Base-by-base conservation (phyloP, 2,888 invertebrate species). In the Hetaerina titia region DNA sequence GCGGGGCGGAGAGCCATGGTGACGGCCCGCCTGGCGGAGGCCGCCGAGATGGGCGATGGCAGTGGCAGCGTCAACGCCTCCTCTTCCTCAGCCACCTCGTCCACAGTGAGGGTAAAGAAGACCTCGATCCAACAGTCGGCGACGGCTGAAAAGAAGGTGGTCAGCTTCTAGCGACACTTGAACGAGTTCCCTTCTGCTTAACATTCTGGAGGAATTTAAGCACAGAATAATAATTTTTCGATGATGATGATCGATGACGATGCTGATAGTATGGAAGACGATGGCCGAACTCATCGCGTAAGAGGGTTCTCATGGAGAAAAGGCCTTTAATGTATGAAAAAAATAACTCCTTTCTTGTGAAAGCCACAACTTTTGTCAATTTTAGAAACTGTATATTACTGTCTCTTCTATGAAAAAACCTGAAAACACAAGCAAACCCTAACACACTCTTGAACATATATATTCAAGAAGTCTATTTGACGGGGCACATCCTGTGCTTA, bases 1-100 rank as follows among this genome's bases (percentile, higher is more conserved):
- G 95, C 95, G 95, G 95, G 95, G 95, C 95, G 96, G 95, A 96
- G 74, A 95, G 96, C 95, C 96, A 96, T 94, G 96, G 96, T 95
- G 96, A 45, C 74, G 57, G 69, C 90, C 57, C 69, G 69, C 11
- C 90, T 95, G 9, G 90, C 90, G 2, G 95, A 95, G 74, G 90
- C 90, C 0, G 89, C 95, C 11, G 95, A 95, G 74, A 22, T 90
- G 15, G 95, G 69, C 2, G 89, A 89, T 58, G 95, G 90, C 5
- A 9, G n/a, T 9, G 81, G 90, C 15, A 64, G 64, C 57, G 81
- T 74, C 15, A 64, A 56, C 57, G 56, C 56, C 9, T n/a, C 17
- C 57, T 74, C 90, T 2, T 89, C 95, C n/a, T 89, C 95, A 9
- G n/a, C 88, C 60, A 74, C 89, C 15, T 74, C 95, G 11, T 45